Conservation (phyloP, 2,113 vertebrate genomes). For the Desmodus rotundus region DNA sequence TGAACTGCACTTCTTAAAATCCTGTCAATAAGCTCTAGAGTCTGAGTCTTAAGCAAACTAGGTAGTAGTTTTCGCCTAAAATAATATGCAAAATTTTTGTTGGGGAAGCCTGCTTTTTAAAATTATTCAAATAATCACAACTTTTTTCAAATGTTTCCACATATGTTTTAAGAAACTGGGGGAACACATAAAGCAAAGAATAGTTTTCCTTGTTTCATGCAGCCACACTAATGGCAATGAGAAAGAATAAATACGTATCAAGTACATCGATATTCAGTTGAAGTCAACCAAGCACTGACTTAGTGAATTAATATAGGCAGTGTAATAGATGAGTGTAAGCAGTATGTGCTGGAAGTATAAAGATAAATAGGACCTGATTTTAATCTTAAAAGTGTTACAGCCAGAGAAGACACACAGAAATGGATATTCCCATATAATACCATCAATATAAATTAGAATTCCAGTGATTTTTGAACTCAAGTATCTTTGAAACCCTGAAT, state of each 20-base stretch:
- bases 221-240: background rate
- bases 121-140: background rate
- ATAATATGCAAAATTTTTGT: background rate
- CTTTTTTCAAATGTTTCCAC: background rate
- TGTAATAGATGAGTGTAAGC: too few relatives aligned
- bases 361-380: background rate
- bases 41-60: background rate
- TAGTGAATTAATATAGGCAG: background rate
- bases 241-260: background rate
- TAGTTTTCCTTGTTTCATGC: background rate
- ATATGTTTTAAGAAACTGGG: background rate
- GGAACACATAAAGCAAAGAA: background rate
- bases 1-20: background rate
- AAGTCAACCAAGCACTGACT: background rate
- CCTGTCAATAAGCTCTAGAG: background rate
- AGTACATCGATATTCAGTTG: background rate
- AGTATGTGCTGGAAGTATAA: background rate
- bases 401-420: constrained; percentile 7
- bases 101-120: background rate
- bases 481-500: background rate
- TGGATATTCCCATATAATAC: background rate
- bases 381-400: constrained; percentile 9
- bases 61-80: background rate
- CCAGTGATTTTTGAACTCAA: background rate
- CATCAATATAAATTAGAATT: background rate